phyloP scores from a whole-genome alignment of 2,797 vertebrate genomes.

The Myripristis jacobus region DNA sequence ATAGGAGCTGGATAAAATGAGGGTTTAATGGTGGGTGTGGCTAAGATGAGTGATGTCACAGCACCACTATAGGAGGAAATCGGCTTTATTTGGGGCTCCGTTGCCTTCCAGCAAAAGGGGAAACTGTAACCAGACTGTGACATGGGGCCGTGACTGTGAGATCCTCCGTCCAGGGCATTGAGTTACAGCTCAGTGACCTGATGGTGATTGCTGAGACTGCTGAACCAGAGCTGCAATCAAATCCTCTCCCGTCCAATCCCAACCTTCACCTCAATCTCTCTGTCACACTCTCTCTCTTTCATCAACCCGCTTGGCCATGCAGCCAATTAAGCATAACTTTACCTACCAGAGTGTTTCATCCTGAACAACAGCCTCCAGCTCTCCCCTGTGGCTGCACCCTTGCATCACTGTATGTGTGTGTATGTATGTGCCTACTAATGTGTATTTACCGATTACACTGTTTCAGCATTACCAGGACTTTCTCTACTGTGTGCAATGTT shows the following conservation, averaged over 20 bases:
- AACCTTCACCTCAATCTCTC: background rate
- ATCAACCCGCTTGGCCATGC: background rate
- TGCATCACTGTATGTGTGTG: background rate
- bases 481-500: no score
- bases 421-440: background rate
- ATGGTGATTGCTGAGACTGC: constrained; percentile 44
- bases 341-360: background rate
- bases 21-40: constrained; percentile 53
- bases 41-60: constrained; percentile 52
- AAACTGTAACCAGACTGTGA: constrained; percentile 34
- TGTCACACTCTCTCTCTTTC: background rate
- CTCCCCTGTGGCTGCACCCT: no score
- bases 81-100: background rate
- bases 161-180: constrained; percentile 20
- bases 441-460: background rate
- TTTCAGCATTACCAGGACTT: background rate
- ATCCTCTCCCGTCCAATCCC: background rate
- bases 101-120: constrained; percentile 18
- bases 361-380: background rate
- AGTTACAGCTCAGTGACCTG: constrained; percentile 36
- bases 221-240: constrained; percentile 13
- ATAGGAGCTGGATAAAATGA: constrained; percentile 59
- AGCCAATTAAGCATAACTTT: background rate
- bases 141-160: constrained; percentile 10
- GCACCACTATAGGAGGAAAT: constrained; percentile 45